Evolutionary conservation across 1,140 invertebrate genomes (phyloP), one percentile per base, ranked within the genome.

Genomic region (Aphis craccivora): DNA sequence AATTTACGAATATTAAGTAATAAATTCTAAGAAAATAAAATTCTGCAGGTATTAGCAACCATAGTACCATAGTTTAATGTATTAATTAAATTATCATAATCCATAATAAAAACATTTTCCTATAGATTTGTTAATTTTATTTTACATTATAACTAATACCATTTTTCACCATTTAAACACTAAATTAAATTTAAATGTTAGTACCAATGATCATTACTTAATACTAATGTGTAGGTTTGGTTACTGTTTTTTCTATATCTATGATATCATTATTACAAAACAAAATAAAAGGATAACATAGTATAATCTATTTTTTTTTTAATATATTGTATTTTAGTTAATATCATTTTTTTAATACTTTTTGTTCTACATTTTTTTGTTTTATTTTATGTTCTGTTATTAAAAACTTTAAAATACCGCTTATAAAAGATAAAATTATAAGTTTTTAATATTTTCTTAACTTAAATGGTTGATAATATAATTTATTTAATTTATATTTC

Each of bases 31-130:
- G 5, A n/a, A 67, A 67, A n/a, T 2, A 18, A 18, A 67, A n/a
- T n/a, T 18, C 4, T 1, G 18, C 3, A 4, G 4, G 0, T n/a
- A 18, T n/a, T n/a, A 76, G 0, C 60, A 6, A 18, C n/a, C 14
- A 3, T 4, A 51, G 48, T 51, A 51, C 60, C 6, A n/a, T 40
- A 6, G 60, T 76, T 18, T 20, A 76, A 60, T 35, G 11, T n/a
- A n/a, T 8, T 18, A 76, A n/a, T 76, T 76, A 5, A 14, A 20
- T 14, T n/a, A 23, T 18, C n/a, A n/a, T 76, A n/a, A 20, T 60
- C 25, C 30, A 3, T n/a, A 76, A 18, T n/a, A 76, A n/a, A n/a
- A 20, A 18, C 0, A 51, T 14, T 20, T 76, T 76, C 14, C 0
- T 76, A n/a, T 14, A 67, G 30, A 76, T n/a, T 67, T 76, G 18